A percentile compares a stretch with the other conserved stretches of the same genome.
Evolutionary conservation across 2,797 vertebrate species (phyloP).

Genomic region (Pelobates cultripes): DNA sequence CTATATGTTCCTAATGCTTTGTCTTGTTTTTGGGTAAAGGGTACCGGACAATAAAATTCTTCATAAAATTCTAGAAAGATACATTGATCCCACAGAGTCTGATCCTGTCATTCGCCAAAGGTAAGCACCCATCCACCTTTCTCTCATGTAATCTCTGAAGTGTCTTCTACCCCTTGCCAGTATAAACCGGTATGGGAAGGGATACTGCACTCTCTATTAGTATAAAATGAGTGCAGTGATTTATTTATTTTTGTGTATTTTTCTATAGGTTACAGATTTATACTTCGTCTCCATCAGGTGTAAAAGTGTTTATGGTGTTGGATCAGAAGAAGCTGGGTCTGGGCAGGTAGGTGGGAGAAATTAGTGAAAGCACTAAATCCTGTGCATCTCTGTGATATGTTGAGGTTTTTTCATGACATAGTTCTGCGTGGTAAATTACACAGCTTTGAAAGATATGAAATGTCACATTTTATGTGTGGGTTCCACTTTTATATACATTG

Average conservation of each 20-base stretch:
- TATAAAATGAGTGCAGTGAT: too few species aligned
- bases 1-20: not conserved
- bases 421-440: too few species aligned
- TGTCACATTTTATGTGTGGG: too few species aligned
- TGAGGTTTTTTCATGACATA: too few species aligned
- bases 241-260: too few species aligned
- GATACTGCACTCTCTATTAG: too few species aligned
- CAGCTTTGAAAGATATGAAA: too few species aligned
- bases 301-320: constrained; percentile 89
- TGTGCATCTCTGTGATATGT: too few species aligned
- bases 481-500: too few species aligned
- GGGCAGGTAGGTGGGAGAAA: constrained; percentile 73
- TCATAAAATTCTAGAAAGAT: constrained; percentile 80
- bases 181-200: too few species aligned
- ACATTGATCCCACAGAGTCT: constrained; percentile 88
- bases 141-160: not conserved
- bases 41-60: constrained; percentile 81
- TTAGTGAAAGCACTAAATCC: too few species aligned
- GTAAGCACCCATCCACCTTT: constrained; percentile 63
- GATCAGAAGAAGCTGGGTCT: constrained; percentile 82
- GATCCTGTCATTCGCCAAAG: constrained; percentile 89
- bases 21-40: constrained; percentile 69
- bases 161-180: not conserved
- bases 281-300: constrained; percentile 66
- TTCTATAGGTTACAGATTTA: constrained; percentile 89